A percentile compares a stretch with the other conserved stretches of the same genome.
Conservation (phyloP, 2,888 invertebrate genomes). For the Lasioglossum villosulum region DNA sequence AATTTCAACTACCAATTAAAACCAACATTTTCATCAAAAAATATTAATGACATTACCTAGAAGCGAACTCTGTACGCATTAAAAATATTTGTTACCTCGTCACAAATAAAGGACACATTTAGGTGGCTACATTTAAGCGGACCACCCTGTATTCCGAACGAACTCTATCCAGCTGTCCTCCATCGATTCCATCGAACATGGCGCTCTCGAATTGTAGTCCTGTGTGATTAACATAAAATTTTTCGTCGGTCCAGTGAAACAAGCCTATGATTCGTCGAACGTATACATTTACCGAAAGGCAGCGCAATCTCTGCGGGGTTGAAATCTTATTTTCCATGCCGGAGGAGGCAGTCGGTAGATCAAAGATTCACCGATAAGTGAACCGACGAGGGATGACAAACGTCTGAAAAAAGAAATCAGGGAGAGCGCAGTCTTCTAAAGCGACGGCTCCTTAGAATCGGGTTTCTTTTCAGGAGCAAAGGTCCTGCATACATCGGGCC, state of each 20-base stretch:
- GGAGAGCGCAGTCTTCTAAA: neutral
- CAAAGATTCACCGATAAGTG: constrained; percentile 15
- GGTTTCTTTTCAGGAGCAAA: constrained; percentile 29
- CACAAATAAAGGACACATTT: too few species aligned
- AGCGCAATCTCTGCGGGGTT: neutral
- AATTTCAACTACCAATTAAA: too few species aligned
- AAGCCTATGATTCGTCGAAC: neutral
- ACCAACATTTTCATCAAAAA: too few species aligned
- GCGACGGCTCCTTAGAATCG: constrained; percentile 19
- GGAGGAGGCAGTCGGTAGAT: neutral
- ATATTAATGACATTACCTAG: too few species aligned
- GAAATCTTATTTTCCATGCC: neutral
- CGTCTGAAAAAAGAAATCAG: neutral
- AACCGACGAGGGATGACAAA: neutral
- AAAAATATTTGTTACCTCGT: too few species aligned
- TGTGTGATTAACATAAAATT: neutral
- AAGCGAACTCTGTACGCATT: too few species aligned
- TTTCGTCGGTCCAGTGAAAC: neutral
- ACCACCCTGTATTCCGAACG: neutral
- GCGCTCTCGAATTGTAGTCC: neutral
- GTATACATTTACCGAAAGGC: neutral
- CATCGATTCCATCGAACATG: neutral
- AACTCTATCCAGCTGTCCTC: neutral
- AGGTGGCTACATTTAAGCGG: too few species aligned
- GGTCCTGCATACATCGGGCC: constrained; percentile 4